These are phyloP conservation scores for Callospermophilus lateralis DNA, from an alignment of 2,113 vertebrate species.

Conservation along the genomic window DNA sequence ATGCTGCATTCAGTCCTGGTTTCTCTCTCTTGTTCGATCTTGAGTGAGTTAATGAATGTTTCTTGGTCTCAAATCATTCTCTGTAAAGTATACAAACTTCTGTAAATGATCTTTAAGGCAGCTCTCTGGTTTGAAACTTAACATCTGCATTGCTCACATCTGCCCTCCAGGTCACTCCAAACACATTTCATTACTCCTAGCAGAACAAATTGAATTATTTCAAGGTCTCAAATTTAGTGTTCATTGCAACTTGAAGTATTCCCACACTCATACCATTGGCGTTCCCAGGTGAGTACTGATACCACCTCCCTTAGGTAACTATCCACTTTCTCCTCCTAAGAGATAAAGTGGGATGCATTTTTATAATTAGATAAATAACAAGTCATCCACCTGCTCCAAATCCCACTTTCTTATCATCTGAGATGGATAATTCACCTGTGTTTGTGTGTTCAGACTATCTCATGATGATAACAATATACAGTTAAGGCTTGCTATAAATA, in stretches of 20 bases:
- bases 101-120: no score
- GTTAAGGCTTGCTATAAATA: neutral
- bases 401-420: neutral
- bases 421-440: neutral
- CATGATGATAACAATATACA: neutral
- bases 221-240: neutral
- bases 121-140: neutral
- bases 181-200: neutral
- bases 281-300: neutral
- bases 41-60: neutral
- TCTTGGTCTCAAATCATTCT: neutral
- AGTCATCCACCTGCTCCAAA: no score
- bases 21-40: neutral
- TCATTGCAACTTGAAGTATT: neutral
- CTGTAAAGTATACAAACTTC: neutral
- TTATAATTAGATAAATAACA: neutral
- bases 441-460: no score
- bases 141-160: neutral
- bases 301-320: neutral
- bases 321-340: no score
- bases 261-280: no score
- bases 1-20: neutral
- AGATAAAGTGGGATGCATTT: neutral
- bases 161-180: neutral
- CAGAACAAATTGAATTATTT: neutral